These are phyloP conservation scores for Danio choprae DNA, from an alignment of 2,797 vertebrate genomes.

Conservation along the genomic window DNA sequence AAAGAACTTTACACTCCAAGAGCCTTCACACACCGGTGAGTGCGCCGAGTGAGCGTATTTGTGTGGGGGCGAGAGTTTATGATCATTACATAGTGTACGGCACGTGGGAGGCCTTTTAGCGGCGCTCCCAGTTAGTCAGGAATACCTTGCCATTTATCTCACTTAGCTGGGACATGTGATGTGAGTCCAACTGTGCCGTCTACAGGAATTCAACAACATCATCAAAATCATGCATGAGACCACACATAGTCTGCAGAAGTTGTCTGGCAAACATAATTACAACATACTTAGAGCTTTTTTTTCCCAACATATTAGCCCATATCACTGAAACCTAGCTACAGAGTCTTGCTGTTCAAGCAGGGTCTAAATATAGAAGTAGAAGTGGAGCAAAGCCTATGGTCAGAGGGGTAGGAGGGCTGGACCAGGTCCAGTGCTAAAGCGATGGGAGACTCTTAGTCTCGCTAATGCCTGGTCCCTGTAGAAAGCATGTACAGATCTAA, in stretches of 20 bases:
- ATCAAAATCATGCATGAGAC: slow-evolving; percentile 11
- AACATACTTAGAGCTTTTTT: slow-evolving; percentile 42
- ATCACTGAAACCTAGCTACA: slow-evolving; percentile 57
- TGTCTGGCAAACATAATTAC: slow-evolving; percentile 1
- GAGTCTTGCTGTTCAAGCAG: slow-evolving; percentile 59
- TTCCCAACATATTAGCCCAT: slow-evolving; percentile 44
- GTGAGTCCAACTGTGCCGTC: slow-evolving; percentile 25
- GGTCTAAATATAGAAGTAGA: slow-evolving; percentile 62
- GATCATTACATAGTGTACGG: slow-evolving; percentile 42
- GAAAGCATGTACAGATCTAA: slow-evolving; percentile 52
- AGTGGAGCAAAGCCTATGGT: slow-evolving; percentile 70
- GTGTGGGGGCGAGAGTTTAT: slow-evolving; percentile 10
- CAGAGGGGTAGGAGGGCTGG: slow-evolving; percentile 64
- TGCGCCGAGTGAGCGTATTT: slow-evolving; percentile 11
- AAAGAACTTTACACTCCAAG: slow-evolving; percentile 61
- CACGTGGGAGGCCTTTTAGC: slow-evolving; percentile 43
- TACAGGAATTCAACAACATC: slow-evolving; percentile 16
- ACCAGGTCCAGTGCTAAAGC: slow-evolving; percentile 59
- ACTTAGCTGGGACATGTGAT: slow-evolving; percentile 47
- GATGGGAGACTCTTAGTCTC: slow-evolving; percentile 58
- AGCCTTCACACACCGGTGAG: slow-evolving; percentile 65
- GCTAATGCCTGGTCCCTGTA: slow-evolving; percentile 55
- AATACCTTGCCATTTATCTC: slow-evolving; percentile 54
- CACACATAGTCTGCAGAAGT: slow-evolving; percentile 6
- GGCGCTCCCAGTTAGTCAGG: slow-evolving; percentile 36